Base-by-base conservation (phyloP, 2,113 vertebrate species). In the Halichoeres trimaculatus region DNA sequence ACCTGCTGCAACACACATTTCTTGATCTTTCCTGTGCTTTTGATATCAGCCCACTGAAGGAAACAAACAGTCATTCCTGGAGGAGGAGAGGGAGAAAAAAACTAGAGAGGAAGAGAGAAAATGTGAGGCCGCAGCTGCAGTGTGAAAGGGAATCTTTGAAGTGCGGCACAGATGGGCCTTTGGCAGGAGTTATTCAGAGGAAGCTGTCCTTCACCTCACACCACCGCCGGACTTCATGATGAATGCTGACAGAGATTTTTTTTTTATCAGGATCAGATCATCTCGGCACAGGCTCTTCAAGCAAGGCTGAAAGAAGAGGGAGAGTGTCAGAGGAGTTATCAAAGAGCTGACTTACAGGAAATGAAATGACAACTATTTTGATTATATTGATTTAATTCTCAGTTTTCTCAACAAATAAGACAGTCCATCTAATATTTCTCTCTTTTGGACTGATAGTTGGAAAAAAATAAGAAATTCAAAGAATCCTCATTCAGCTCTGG, bases 211-310 rank as follows among this genome's bases (percentile, higher is more conserved):
- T 64, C 54, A 68, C 56, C 51, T 69, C 67, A 67, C 19, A 19
- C 35, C 41, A 35, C 64, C 22, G n/a, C 53, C 1, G 8, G 51
- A 63, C 69, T 20, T 59, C 64, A 24, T 17, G 35, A 47, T 19
- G 26, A n/a, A 57, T 1, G 20, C 34, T 16, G 51, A 56, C 40
- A 16, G 50, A 50, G 57, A 53, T 51, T 5, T 30, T 30, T 30
- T 65, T 68, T 30, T 30, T 30, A 30, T 55, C 8, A 53, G 67
- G 63, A 51, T 20, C 23, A 30, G 47, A 35, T 94, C 89, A 94
- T 88, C 93, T 93, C 4, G 77, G 71, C 53, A 83, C 71, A 5
- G 90, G 55, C 74, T 95, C 93, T 65, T 95, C 94, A n/a, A 94
- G 90, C 68, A 94, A 85, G 63, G 94, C 94, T 95, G 87, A 13